Conservation (phyloP, 2,888 invertebrate species). For the Tenthredo mesomela region DNA sequence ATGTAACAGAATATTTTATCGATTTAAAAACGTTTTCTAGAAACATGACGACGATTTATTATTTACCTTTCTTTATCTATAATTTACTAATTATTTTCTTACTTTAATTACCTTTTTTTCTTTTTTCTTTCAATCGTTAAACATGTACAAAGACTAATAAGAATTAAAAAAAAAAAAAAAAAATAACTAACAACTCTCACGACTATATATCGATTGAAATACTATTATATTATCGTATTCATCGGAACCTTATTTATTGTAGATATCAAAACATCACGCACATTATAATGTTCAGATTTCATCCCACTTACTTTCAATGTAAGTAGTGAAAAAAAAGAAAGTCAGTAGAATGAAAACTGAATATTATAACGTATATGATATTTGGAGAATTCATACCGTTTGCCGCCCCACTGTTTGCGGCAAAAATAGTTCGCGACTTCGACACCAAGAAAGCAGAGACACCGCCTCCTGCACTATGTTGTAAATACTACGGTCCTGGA, state of each 20-base stretch:
- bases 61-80: not conserved
- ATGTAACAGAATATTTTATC: conserved; percentile 42
- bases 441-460: not conserved
- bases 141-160: not conserved
- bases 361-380: not conserved
- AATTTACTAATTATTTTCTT: not conserved
- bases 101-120: not conserved
- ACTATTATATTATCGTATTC: not conserved
- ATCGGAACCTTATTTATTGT: not conserved
- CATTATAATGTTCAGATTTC: not conserved
- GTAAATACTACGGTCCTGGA: not conserved
- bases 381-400: not conserved
- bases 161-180: not conserved
- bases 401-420: conserved; percentile 3
- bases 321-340: too few relatives aligned
- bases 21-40: conserved; percentile 44
- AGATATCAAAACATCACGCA: not conserved
- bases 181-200: not conserved
- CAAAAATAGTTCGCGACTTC: not conserved
- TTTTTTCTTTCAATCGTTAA: not conserved
- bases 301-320: not conserved
- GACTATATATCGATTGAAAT: not conserved
- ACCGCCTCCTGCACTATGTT: not conserved
- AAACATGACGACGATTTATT: conserved; percentile 12
- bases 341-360: too few relatives aligned